Conservation (phyloP, 2,113 vertebrate species). For the Montifringilla adamsi region DNA sequence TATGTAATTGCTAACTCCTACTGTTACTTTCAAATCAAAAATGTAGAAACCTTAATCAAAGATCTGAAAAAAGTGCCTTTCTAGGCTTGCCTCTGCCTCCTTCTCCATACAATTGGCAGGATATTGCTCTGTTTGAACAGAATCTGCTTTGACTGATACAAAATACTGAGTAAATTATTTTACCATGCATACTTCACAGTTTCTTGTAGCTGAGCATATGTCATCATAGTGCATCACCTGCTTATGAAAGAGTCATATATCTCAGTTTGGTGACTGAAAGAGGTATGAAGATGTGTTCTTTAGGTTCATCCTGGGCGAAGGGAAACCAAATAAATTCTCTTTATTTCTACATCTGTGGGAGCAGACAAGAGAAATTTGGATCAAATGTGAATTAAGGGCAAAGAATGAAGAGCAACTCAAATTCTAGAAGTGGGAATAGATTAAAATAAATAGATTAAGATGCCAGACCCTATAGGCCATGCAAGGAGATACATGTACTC, state of each 20-base stretch:
- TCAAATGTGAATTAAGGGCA: neutral
- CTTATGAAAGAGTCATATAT: neutral
- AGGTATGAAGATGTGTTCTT: neutral
- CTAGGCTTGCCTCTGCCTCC: neutral
- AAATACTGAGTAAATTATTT: neutral
- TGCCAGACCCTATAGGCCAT: neutral
- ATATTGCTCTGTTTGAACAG: neutral
- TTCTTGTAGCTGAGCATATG: neutral
- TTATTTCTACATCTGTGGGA: neutral
- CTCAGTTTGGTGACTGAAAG: neutral
- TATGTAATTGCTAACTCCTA: neutral
- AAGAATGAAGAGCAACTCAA: neutral
- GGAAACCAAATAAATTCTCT: neutral
- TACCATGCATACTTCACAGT: neutral
- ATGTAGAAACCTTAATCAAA: neutral
- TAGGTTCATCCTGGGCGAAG: neutral
- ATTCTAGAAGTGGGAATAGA: neutral
- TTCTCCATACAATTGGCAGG: neutral
- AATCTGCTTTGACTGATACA: neutral
- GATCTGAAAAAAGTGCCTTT: neutral
- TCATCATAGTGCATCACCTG: neutral
- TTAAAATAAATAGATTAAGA: neutral
- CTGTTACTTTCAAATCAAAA: neutral
- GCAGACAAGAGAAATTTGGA: neutral
- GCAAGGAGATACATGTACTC: neutral